Percentiles rank a stretch among this genome's conserved stretches.
phyloP scores from a whole-genome alignment of 2,797 vertebrate genomes.

The Sebastes elongatus region DNA sequence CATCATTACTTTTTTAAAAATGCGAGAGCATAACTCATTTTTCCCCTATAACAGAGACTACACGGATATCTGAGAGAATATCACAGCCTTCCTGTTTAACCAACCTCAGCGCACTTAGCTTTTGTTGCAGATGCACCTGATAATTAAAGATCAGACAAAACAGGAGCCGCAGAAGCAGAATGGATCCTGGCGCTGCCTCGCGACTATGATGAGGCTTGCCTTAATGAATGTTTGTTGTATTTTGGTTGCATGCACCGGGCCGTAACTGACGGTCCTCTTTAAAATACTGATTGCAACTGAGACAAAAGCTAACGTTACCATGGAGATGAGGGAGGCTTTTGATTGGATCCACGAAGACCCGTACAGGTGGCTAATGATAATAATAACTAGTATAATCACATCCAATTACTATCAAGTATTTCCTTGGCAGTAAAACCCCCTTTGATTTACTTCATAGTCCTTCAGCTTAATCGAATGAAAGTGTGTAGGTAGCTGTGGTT shows the following conservation, averaged over 20 bases:
- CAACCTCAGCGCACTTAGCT: constrained; percentile 8
- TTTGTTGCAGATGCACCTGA: constrained; percentile 40
- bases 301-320: constrained; percentile 65
- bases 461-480: constrained; percentile 39
- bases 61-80: not conserved
- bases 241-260: constrained; percentile 37
- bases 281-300: constrained; percentile 56
- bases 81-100: constrained; percentile 1
- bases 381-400: constrained; percentile 67
- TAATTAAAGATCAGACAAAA: constrained; percentile 54
- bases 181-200: constrained; percentile 7
- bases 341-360: constrained; percentile 51
- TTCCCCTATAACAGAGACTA: not conserved
- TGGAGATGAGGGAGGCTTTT: constrained; percentile 56
- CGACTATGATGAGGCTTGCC: constrained; percentile 10
- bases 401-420: constrained; percentile 66
- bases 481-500: not conserved
- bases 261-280: constrained; percentile 18
- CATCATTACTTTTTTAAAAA: not conserved
- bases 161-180: constrained; percentile 14
- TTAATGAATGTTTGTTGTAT: constrained; percentile 36
- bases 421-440: constrained; percentile 31
- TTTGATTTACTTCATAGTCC: constrained; percentile 21
- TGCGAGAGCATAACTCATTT: not conserved
- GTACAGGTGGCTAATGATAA: constrained; percentile 70